Conservation (phyloP, 1,140 invertebrate species). For the Penaeus indicus region DNA sequence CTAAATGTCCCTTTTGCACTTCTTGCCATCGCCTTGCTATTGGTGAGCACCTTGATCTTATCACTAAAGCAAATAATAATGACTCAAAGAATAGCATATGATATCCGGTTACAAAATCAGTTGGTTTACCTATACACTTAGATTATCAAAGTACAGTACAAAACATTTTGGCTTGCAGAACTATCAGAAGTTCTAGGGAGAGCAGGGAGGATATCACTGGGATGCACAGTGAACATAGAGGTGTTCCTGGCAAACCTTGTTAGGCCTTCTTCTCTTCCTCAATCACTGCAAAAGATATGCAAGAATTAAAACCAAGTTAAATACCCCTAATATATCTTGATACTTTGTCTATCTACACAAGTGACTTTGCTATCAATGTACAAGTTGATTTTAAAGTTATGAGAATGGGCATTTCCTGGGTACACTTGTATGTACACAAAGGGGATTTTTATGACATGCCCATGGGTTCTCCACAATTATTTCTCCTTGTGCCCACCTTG, state of each 20-base stretch:
- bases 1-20: neutral
- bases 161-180: conserved; percentile 61
- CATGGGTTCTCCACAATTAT: too few species aligned
- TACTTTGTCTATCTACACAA: too few species aligned
- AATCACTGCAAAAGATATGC: conserved; percentile 40
- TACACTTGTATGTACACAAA: too few species aligned
- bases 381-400: too few species aligned
- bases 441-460: too few species aligned
- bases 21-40: conserved; percentile 59
- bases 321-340: neutral
- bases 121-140: conserved; percentile 56
- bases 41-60: conserved; percentile 54
- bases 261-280: conserved; percentile 61
- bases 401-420: too few species aligned
- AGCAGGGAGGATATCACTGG: conserved; percentile 35
- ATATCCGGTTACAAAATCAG: conserved; percentile 61
- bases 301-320: neutral
- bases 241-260: conserved; percentile 3
- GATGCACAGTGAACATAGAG: conserved; percentile 10
- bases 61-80: conserved; percentile 39
- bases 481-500: too few species aligned
- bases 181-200: conserved; percentile 33
- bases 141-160: conserved; percentile 65
- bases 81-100: conserved; percentile 49
- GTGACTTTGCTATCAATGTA: too few species aligned